Evolutionary conservation across 2,888 invertebrate species (phyloP).

Genomic region (Teleogryllus oceanicus): DNA sequence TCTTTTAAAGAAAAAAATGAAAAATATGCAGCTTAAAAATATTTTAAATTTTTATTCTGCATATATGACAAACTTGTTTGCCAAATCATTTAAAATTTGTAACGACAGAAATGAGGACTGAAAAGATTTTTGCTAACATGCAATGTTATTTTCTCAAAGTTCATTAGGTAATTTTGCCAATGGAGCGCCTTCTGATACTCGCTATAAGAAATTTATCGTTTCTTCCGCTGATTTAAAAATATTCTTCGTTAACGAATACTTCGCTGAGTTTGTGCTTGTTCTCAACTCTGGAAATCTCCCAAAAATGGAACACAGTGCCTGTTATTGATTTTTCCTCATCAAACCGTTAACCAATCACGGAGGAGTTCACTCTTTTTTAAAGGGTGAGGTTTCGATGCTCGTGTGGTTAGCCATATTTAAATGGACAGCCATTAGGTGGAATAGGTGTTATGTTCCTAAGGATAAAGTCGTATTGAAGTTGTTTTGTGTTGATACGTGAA

Average conservation of each 20-base stretch:
- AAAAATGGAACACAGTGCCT: conserved; percentile 48
- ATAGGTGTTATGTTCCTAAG: conserved; percentile 34
- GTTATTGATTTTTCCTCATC: conserved; percentile 65
- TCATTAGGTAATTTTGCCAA: too few species aligned
- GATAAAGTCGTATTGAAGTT: conserved; percentile 38
- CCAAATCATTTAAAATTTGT: too few species aligned
- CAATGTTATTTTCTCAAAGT: too few species aligned
- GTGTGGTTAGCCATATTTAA: conserved; percentile 41
- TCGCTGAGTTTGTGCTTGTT: neutral
- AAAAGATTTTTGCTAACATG: too few species aligned
- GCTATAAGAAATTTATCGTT: too few species aligned
- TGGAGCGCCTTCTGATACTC: too few species aligned
- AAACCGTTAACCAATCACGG: conserved; percentile 47
- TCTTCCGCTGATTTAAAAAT: too few species aligned
- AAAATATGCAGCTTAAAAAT: too few species aligned
- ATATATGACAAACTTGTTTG: too few species aligned
- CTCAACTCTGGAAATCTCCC: neutral
- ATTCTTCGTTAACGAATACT: neutral
- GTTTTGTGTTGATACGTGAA: conserved; percentile 26
- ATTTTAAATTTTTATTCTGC: too few species aligned
- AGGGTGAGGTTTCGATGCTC: conserved; percentile 53
- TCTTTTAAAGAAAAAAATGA: too few species aligned
- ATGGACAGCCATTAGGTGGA: conserved; percentile 41
- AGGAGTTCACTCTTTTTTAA: conserved; percentile 50
- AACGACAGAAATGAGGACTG: too few species aligned